phyloP scores from a whole-genome alignment of 2,797 vertebrate genomes.

The Rousettus madagascariensis region DNA sequence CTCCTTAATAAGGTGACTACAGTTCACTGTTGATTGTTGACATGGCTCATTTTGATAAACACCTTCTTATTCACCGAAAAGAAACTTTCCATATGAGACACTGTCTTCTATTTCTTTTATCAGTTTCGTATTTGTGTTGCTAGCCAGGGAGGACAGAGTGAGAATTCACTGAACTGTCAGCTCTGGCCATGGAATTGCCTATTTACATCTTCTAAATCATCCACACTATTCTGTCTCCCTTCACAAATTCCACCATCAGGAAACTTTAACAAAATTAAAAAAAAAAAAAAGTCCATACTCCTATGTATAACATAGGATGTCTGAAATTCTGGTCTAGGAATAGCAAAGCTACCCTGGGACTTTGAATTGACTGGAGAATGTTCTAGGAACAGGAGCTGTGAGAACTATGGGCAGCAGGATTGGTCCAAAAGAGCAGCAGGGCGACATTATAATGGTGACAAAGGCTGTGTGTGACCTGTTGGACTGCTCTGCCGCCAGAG shows the following conservation, averaged over 20 bases:
- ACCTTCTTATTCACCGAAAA: slow-evolving; percentile 62
- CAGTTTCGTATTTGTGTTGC: slow-evolving; percentile 58
- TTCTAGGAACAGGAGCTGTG: background rate
- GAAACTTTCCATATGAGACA: slow-evolving; percentile 67
- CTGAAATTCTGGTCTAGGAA: background rate
- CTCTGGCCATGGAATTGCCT: slow-evolving; percentile 23
- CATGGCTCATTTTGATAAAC: slow-evolving; percentile 77
- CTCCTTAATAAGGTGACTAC: slow-evolving; percentile 77
- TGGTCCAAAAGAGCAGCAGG: background rate
- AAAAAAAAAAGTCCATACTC: background rate
- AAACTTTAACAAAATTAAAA: background rate
- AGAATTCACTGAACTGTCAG: slow-evolving; percentile 16
- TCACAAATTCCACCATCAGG: background rate
- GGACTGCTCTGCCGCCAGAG: background rate
- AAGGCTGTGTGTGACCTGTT: background rate
- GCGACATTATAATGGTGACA: background rate
- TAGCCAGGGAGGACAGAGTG: background rate
- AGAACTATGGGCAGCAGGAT: background rate
- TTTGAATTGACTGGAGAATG: background rate
- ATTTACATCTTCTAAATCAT: background rate
- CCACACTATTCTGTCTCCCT: background rate
- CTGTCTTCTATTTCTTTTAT: slow-evolving; percentile 73
- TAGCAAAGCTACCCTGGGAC: background rate
- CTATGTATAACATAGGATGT: background rate
- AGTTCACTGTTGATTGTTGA: slow-evolving; percentile 73